These are phyloP conservation scores for Andrena chrysosceles DNA, from an alignment of 2,888 invertebrate genomes.

Conservation along the genomic window DNA sequence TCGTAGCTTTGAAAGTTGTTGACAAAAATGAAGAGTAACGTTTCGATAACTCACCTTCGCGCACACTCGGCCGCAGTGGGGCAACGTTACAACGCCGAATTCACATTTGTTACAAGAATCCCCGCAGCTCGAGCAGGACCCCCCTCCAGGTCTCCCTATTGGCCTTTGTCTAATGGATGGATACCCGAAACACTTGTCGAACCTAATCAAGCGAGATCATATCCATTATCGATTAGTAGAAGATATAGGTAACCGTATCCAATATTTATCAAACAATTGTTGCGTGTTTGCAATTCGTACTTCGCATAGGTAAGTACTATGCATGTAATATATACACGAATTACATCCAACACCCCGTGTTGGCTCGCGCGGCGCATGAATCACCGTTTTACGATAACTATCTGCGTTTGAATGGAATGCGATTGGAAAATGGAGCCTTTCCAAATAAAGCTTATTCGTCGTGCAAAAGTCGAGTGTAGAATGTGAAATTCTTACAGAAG, in stretches of 20 bases:
- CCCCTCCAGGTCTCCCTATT: slow-evolving; percentile 47
- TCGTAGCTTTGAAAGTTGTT: background rate
- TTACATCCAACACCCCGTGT: too few species aligned
- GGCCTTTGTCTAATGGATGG: slow-evolving; percentile 72
- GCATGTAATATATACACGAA: too few species aligned
- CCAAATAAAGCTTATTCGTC: background rate
- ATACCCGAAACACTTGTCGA: slow-evolving; percentile 70
- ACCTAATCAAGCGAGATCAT: slow-evolving; percentile 28
- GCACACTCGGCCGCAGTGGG: slow-evolving; percentile 75
- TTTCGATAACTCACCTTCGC: slow-evolving; percentile 56
- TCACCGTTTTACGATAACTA: too few species aligned
- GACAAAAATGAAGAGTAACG: too few species aligned
- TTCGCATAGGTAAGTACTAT: too few species aligned
- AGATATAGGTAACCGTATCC: too few species aligned
- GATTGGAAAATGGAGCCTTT: background rate
- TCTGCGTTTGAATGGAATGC: too few species aligned
- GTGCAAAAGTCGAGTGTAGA: background rate
- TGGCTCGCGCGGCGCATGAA: background rate
- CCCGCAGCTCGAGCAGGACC: slow-evolving; percentile 74
- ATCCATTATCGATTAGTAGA: background rate
- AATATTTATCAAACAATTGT: too few species aligned
- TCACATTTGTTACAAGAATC: slow-evolving; percentile 74
- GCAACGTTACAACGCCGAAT: slow-evolving; percentile 72
- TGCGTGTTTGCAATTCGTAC: too few species aligned
- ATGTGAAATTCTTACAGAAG: slow-evolving; percentile 70